Evolutionary conservation across 2,888 invertebrate species (phyloP), one percentile per base, ranked within the genome.

Genomic region (Camptogramma bilineatum): DNA sequence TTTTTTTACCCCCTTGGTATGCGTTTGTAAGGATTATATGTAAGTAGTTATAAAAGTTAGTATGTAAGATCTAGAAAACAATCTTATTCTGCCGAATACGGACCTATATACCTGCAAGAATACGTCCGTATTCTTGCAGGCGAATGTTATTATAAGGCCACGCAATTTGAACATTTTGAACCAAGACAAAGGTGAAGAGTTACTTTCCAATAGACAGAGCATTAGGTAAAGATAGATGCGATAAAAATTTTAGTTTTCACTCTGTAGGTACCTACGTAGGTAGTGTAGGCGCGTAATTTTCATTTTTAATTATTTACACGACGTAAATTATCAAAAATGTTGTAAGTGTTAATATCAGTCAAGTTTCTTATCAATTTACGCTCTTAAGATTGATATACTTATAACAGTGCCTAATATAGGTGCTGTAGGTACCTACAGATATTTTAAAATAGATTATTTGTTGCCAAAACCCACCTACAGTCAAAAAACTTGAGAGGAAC

Each of bases 141-240:
- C 74, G 80, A 83, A 84, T 28, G 28, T 80, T 80, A 84, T 83
- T 83, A 83, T 76, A 82, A 77, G 83, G 83, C 82, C 83, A 70
- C 73, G 66, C 74, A 71, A 76, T 71, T 65, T 53, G 52, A 72
- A 60, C 74, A 71, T 76, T 71, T 65, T 53, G 52, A 72, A 60
- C 66, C 70, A 64, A 73, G 70, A 69, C 68, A 73, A 78, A 72
- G 63, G 64, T 57, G 59, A 28, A 8, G 42, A 52, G 69, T 16
- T 52, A 58, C 28, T 16, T 24, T 55, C 21, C 42, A 42, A 68
- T 65, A 60, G 57, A 55, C 62, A 66, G 31, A n/a, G 7, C 62
- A 55, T 17, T 18, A n/a, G 9, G 18, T n/a, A 4, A 4, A 54
- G 44, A 17, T 16, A 42, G 16, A 39, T 3, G n/a, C 39, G 10